Percentiles rank a stretch among this genome's conserved stretches.
Conservation (phyloP, 1,140 invertebrate genomes). For the Penaeus chinensis region DNA sequence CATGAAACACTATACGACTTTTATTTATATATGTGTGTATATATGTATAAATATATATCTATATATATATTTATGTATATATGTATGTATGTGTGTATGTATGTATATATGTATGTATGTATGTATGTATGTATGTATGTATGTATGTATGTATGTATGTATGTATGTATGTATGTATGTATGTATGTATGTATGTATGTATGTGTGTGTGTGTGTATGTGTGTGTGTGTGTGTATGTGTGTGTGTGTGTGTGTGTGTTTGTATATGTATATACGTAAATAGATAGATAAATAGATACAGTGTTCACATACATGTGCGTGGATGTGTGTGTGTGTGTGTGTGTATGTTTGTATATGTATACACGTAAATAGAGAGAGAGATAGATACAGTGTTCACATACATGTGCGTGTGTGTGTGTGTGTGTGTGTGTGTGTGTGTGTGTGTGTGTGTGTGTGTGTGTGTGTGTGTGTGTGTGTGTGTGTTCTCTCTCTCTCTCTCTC, state of each 20-base stretch:
- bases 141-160: slow-evolving; percentile 34
- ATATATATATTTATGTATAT: slow-evolving; percentile 37
- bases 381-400: no score
- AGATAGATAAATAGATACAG: neutral
- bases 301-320: no score
- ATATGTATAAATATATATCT: slow-evolving; percentile 35
- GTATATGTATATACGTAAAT: neutral
- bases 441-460: no score
- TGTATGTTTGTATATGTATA: no score
- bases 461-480: no score
- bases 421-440: no score
- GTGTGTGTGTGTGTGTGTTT: neutral
- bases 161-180: slow-evolving; percentile 42
- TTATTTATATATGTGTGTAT: slow-evolving; percentile 10
- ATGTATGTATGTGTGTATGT: neutral
- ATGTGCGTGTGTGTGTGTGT: no score
- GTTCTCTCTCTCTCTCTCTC: no score
- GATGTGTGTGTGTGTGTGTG: no score
- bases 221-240: neutral
- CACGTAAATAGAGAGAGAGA: no score
- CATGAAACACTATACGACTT: no score
- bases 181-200: slow-evolving; percentile 43
- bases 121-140: slow-evolving; percentile 16
- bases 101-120: neutral
- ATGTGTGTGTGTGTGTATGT: slow-evolving; percentile 28